These are phyloP conservation scores for Cephus cinctus DNA, from an alignment of 1,140 invertebrate species.

Conservation along the genomic window DNA sequence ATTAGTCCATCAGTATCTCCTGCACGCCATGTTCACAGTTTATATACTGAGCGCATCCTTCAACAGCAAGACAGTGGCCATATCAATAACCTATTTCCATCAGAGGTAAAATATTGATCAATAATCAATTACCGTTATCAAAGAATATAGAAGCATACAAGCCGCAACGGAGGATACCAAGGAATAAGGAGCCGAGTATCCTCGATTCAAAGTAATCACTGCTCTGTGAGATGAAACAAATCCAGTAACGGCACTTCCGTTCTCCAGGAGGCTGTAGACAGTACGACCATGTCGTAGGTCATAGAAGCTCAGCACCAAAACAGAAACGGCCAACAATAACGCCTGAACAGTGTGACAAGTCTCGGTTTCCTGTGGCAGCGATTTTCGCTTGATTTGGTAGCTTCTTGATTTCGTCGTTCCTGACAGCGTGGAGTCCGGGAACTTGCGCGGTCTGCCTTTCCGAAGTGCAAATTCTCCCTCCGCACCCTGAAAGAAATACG, in stretches of 20 bases:
- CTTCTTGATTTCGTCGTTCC: neutral
- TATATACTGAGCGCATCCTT: too few relatives aligned
- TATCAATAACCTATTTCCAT: too few relatives aligned
- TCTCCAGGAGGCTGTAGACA: conserved; percentile 34
- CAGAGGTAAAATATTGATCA: neutral
- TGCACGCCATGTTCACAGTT: too few relatives aligned
- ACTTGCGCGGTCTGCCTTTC: too few relatives aligned
- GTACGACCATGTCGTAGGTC: conserved; percentile 24
- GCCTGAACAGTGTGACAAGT: conserved; percentile 24
- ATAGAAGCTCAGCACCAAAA: conserved; percentile 31
- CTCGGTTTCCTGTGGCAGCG: conserved; percentile 14
- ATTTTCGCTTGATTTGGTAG: too few relatives aligned
- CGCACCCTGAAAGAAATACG: too few relatives aligned
- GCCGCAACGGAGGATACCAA: conserved; percentile 19
- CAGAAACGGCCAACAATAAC: conserved; percentile 19
- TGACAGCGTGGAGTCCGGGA: too few relatives aligned
- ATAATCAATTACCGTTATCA: conserved; percentile 26
- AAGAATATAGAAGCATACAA: conserved; percentile 35
- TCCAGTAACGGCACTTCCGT: conserved; percentile 25
- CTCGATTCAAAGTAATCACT: conserved; percentile 29
- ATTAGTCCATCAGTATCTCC: too few relatives aligned
- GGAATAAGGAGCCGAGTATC: conserved; percentile 29
- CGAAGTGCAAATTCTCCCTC: too few relatives aligned
- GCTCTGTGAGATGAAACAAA: conserved; percentile 22
- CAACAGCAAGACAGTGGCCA: too few relatives aligned